Evolutionary conservation across 2,888 invertebrate genomes (phyloP).

Genomic region (Morpho achilles): DNA sequence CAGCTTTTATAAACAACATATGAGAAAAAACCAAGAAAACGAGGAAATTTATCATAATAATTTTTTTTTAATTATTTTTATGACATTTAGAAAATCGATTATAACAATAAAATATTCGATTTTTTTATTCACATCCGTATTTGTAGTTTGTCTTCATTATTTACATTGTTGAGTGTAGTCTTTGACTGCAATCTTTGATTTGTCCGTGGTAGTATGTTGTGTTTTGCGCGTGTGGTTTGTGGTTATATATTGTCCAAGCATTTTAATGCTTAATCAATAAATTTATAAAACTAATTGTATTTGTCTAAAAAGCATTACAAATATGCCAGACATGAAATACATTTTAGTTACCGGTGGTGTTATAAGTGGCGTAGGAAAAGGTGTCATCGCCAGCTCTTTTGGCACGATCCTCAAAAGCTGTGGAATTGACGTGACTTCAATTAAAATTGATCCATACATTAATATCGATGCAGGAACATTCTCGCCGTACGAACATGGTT

Average conservation of each 20-base stretch:
- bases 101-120: too few species aligned
- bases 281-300: background rate
- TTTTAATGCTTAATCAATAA: background rate
- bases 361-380: slow-evolving; percentile 98
- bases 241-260: background rate
- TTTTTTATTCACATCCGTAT: too few species aligned
- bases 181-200: too few species aligned
- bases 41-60: too few species aligned
- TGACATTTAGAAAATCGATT: too few species aligned
- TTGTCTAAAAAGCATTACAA: slow-evolving; percentile 3
- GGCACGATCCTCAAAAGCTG: slow-evolving; percentile 97
- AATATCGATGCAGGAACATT: slow-evolving; percentile 99
- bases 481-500: slow-evolving; percentile 99
- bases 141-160: too few species aligned
- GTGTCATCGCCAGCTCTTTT: slow-evolving; percentile 96
- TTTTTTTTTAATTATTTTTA: too few species aligned
- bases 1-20: too few species aligned
- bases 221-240: background rate
- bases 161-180: too few species aligned
- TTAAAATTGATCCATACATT: slow-evolving; percentile 99
- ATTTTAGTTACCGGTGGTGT: slow-evolving; percentile 99
- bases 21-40: too few species aligned
- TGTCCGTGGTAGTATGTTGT: too few species aligned
- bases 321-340: slow-evolving; percentile 90
- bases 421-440: slow-evolving; percentile 97